Evolutionary conservation across 2,113 vertebrate species (phyloP).

Genomic region (Burhinus oedicnemus): DNA sequence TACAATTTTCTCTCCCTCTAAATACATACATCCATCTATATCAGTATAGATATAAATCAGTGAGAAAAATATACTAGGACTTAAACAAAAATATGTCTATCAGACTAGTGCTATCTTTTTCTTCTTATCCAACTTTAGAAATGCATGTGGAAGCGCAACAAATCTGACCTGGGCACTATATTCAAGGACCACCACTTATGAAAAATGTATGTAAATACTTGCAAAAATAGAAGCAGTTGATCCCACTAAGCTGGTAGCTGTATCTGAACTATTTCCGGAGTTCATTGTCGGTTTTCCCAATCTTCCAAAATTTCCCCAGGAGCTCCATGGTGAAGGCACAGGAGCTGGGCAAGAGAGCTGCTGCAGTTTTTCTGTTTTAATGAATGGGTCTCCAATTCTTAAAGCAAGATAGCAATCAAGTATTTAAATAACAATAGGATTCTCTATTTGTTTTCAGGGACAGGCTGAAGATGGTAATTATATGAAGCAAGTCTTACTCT

Average conservation of each 20-base stretch:
- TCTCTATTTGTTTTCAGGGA: neutral
- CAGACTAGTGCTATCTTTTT: neutral
- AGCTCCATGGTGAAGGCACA: neutral
- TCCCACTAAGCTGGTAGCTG: neutral
- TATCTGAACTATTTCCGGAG: neutral
- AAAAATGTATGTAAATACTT: neutral
- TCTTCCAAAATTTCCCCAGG: neutral
- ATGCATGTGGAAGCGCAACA: neutral
- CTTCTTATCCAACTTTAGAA: neutral
- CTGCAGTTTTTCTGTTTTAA: neutral
- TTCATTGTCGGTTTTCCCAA: neutral
- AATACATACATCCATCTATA: neutral
- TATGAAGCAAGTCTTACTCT: neutral
- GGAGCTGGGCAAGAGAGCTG: neutral
- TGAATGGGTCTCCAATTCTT: neutral
- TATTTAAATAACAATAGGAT: conserved; percentile 17
- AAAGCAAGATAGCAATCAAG: neutral
- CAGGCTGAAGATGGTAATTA: neutral
- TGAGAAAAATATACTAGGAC: neutral
- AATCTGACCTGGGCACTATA: neutral
- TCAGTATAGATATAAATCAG: neutral
- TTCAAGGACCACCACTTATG: neutral
- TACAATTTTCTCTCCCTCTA: neutral
- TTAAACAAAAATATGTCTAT: neutral
- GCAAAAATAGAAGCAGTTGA: neutral